A percentile compares a stretch with the other conserved stretches of the same genome.
Evolutionary conservation across 2,888 invertebrate genomes (phyloP).

Genomic region (Diachrysia chrysitis): DNA sequence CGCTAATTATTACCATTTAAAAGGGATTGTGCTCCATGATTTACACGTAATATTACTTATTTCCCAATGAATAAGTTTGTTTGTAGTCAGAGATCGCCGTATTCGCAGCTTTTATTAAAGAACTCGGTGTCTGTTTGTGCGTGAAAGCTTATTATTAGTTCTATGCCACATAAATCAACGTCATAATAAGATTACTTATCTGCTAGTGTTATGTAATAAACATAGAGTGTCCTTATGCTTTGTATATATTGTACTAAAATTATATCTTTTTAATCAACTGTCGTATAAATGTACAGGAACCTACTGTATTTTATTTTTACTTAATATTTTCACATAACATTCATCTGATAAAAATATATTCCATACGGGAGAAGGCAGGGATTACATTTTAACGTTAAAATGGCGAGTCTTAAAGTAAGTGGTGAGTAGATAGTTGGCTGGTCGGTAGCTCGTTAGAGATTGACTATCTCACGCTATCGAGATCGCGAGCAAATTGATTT

Average conservation of each 20-base stretch:
- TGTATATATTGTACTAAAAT: no score
- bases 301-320: background rate
- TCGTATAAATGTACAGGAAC: no score
- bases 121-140: background rate
- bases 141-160: background rate
- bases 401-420: constrained; percentile 47
- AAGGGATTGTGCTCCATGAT: background rate
- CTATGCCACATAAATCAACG: background rate
- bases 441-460: constrained; percentile 76
- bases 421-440: constrained; percentile 58
- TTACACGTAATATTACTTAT: background rate
- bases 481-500: constrained; percentile 81
- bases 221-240: no score
- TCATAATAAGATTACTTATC: no score
- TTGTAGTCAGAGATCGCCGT: background rate
- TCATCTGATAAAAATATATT: constrained; percentile 3
- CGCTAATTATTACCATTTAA: background rate
- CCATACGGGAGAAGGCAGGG: constrained; percentile 4
- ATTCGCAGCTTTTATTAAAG: background rate
- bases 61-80: background rate
- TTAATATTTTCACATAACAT: background rate
- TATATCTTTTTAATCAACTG: no score
- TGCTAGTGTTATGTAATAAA: background rate
- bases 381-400: constrained; percentile 40
- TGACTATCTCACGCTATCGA: constrained; percentile 76